These are phyloP conservation scores for Dilophus febrilis DNA, from an alignment of 2,888 invertebrate genomes.

Conservation along the genomic window DNA sequence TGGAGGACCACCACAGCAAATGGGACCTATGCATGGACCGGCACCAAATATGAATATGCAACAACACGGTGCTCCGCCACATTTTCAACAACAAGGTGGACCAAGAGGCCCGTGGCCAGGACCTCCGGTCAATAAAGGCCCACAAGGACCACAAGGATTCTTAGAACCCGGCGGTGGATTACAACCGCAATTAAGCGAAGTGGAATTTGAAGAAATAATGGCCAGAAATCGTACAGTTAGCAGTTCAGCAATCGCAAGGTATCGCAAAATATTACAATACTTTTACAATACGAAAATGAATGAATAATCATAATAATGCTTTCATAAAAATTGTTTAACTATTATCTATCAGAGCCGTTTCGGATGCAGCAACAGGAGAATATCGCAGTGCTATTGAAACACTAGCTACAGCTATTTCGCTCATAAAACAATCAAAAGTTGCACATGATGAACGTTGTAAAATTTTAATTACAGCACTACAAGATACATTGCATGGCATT, in stretches of 20 bases:
- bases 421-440: conserved; percentile 93
- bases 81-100: conserved; percentile 47
- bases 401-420: conserved; percentile 91
- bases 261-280: conserved; percentile 1
- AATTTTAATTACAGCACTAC: conserved; percentile 88
- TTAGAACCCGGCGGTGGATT: conserved; percentile 29
- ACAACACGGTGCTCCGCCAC: conserved; percentile 48
- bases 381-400: conserved; percentile 98
- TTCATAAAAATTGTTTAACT: no score
- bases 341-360: conserved; percentile 69
- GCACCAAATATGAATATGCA: conserved; percentile 26
- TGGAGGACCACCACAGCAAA: conserved; percentile 28
- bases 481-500: conserved; percentile 92
- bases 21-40: conserved; percentile 30
- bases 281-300: not conserved
- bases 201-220: conserved; percentile 98
- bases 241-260: conserved; percentile 79
- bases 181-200: conserved; percentile 61
- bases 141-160: conserved; percentile 15
- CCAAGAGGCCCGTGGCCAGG: conserved; percentile 51
- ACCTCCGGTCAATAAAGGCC: conserved; percentile 26
- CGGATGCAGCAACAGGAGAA: conserved; percentile 94
- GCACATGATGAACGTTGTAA: conserved; percentile 85
- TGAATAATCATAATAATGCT: not conserved
- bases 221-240: conserved; percentile 92